These are phyloP conservation scores for Malurus alboscapulatus DNA, from an alignment of 2,113 vertebrate genomes.

Conservation along the genomic window DNA sequence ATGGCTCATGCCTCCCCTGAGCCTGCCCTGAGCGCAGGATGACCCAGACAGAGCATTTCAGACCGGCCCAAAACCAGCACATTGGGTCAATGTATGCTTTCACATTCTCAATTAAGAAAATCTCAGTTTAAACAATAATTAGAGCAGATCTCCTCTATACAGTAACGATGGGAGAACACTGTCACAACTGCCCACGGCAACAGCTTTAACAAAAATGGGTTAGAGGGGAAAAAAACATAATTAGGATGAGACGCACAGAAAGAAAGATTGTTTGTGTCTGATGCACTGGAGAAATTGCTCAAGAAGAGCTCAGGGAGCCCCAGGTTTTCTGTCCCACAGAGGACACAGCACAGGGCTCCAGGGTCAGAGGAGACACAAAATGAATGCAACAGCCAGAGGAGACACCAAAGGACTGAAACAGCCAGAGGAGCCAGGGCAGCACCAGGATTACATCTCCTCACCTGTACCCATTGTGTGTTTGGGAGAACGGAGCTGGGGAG, in stretches of 20 bases:
- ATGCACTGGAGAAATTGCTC: neutral
- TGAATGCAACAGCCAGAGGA: neutral
- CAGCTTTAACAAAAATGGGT: constrained; percentile 13
- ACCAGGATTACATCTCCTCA: neutral
- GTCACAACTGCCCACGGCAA: neutral
- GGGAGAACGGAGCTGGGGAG: neutral
- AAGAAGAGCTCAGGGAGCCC: neutral
- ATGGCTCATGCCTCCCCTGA: too few relatives aligned
- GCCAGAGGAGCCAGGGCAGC: neutral
- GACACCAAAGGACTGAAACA: neutral
- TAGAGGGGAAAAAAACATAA: neutral
- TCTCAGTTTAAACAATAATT: neutral
- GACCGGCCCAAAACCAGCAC: neutral
- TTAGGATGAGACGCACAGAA: neutral
- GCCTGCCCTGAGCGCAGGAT: neutral
- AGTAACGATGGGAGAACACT: neutral
- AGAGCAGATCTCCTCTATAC: neutral
- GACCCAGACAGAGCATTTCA: neutral
- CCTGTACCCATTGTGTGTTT: neutral
- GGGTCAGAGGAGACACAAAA: neutral
- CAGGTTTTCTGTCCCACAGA: neutral
- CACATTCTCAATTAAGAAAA: neutral
- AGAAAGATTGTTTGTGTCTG: neutral
- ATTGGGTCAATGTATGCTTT: neutral
- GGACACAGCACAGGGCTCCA: neutral